phyloP scores from a whole-genome alignment of 2,113 vertebrate genomes.

The Dipodomys spectabilis region DNA sequence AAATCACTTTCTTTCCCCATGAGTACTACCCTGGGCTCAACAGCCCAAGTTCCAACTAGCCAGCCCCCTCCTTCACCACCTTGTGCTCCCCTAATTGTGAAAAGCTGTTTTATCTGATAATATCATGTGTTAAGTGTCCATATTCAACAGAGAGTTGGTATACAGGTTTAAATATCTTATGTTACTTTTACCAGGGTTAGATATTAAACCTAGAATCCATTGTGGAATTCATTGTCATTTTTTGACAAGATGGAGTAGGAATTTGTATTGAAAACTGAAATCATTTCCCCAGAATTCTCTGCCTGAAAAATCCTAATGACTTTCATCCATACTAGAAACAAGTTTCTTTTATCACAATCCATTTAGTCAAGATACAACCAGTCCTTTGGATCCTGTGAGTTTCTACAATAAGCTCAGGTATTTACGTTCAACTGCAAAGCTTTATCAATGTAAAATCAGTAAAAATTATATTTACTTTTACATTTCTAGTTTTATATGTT shows the following conservation, averaged over 20 bases:
- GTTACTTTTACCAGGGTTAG: background rate
- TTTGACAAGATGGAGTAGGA: background rate
- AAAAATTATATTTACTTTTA: background rate
- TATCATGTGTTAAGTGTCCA: background rate
- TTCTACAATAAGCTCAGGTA: background rate
- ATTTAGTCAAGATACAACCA: background rate
- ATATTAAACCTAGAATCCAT: slow-evolving; percentile 9
- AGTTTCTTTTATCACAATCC: background rate
- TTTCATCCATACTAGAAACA: background rate
- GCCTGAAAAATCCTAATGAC: background rate
- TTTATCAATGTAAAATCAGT: background rate
- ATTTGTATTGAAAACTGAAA: background rate
- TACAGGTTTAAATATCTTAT: background rate
- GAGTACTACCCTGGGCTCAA: background rate
- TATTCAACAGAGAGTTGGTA: background rate
- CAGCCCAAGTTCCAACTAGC: too few species aligned
- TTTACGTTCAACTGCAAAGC: background rate
- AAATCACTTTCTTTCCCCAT: too few species aligned
- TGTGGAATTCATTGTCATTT: background rate
- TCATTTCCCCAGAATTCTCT: slow-evolving; percentile 33
- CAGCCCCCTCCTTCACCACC: background rate
- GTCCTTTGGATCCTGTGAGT: background rate
- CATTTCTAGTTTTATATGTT: slow-evolving; percentile 10
- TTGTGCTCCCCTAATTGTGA: background rate
- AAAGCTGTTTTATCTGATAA: background rate